A percentile compares a stretch with the other conserved stretches of the same genome.
These are phyloP conservation scores for Tenthredo scrophulariae DNA, from an alignment of 2,888 invertebrate species.

Conservation along the genomic window DNA sequence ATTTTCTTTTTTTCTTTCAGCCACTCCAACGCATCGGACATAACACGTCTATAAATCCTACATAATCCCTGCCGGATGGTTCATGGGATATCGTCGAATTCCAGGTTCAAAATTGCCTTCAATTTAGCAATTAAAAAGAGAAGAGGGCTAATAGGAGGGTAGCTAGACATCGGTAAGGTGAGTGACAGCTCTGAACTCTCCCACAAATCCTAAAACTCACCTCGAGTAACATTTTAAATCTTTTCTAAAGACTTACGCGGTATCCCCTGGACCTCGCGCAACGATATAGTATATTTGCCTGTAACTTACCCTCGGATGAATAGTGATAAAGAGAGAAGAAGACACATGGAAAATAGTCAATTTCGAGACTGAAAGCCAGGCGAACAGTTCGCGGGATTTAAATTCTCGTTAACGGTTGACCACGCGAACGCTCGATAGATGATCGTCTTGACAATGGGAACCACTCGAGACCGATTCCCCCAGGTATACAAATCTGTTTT, in stretches of 20 bases:
- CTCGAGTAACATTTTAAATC: conserved; percentile 36
- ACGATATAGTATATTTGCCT: background rate
- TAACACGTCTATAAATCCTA: conserved; percentile 69
- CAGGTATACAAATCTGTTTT: conserved; percentile 52
- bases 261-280: background rate
- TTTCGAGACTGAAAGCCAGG: conserved; percentile 9
- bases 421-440: conserved; percentile 42
- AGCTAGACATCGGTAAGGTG: conserved; percentile 75
- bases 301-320: background rate
- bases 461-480: conserved; percentile 42
- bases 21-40: conserved; percentile 54
- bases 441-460: conserved; percentile 33
- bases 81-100: conserved; percentile 66
- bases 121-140: conserved; percentile 77
- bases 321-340: conserved; percentile 13
- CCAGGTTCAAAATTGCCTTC: conserved; percentile 76
- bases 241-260: conserved; percentile 4
- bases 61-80: conserved; percentile 52
- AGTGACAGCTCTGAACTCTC: conserved; percentile 77
- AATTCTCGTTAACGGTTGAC: conserved; percentile 48
- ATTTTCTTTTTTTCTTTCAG: conserved; percentile 36
- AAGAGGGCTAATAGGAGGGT: conserved; percentile 76
- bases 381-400: background rate
- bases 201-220: conserved; percentile 64
- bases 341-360: conserved; percentile 16